A percentile compares a stretch with the other conserved stretches of the same genome.
These are phyloP conservation scores for Apocrypta bakeri DNA, from an alignment of 1,140 invertebrate species.

Conservation along the genomic window DNA sequence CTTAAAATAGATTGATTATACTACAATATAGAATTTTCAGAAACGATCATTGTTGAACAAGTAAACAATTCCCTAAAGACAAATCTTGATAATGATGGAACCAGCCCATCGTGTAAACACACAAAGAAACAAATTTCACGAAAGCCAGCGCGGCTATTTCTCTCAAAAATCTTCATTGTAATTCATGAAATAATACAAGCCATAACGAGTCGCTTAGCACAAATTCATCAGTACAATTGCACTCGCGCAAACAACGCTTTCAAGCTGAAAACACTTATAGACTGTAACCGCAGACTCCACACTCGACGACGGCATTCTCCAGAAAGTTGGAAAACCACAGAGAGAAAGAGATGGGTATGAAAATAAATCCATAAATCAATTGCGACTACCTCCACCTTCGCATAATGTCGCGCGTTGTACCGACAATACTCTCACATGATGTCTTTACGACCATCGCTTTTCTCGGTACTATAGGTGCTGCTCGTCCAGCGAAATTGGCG, in stretches of 20 bases:
- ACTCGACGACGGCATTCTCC: not conserved
- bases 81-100: no score
- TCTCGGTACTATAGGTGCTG: conserved; percentile 16
- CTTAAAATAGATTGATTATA: no score
- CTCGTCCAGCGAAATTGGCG: conserved; percentile 22
- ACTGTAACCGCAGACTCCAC: conserved; percentile 36
- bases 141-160: not conserved
- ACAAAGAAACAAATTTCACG: not conserved
- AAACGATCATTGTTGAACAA: no score
- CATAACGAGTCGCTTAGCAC: not conserved
- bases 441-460: conserved; percentile 52
- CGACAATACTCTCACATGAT: conserved; percentile 59
- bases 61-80: no score
- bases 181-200: not conserved
- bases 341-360: no score
- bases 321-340: not conserved
- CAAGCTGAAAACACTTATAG: conserved; percentile 17
- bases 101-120: not conserved
- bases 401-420: conserved; percentile 59
- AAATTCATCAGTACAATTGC: not conserved
- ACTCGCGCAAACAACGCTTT: not conserved
- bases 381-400: conserved; percentile 1
- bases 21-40: no score
- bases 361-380: conserved; percentile 59
- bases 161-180: not conserved